These are phyloP conservation scores for Mimumesa dahlbomi DNA, from an alignment of 2,888 invertebrate species.

Conservation along the genomic window DNA sequence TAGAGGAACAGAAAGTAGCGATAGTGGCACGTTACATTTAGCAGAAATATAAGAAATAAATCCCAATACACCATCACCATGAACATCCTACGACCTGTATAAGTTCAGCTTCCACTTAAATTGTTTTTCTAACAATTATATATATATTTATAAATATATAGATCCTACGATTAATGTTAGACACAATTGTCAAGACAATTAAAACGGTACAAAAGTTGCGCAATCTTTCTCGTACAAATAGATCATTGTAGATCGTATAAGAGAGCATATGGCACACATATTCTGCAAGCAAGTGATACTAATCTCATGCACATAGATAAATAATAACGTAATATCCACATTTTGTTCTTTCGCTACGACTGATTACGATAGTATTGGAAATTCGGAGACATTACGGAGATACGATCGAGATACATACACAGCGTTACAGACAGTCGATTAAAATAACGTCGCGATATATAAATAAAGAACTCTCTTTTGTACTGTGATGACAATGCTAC, in stretches of 20 bases:
- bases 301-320: constrained; percentile 32
- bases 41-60: constrained; percentile 60
- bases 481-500: neutral
- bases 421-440: neutral
- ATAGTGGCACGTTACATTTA: constrained; percentile 65
- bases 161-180: constrained; percentile 32
- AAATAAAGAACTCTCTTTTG: neutral
- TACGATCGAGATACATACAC: neutral
- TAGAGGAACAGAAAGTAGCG: constrained; percentile 57
- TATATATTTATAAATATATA: too few species aligned
- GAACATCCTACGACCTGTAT: constrained; percentile 45
- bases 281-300: constrained; percentile 54
- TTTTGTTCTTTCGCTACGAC: too few species aligned
- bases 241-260: constrained; percentile 30
- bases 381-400: neutral
- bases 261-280: constrained; percentile 31
- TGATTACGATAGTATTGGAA: neutral
- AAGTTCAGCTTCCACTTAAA: constrained; percentile 65
- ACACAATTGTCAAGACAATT: constrained; percentile 18
- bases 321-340: too few species aligned
- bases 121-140: constrained; percentile 79
- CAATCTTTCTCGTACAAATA: constrained; percentile 19
- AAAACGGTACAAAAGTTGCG: constrained; percentile 23
- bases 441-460: neutral
- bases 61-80: constrained; percentile 73